These are phyloP conservation scores for Drosophila ananassae DNA, from an alignment of 1,140 invertebrate species.

Conservation along the genomic window DNA sequence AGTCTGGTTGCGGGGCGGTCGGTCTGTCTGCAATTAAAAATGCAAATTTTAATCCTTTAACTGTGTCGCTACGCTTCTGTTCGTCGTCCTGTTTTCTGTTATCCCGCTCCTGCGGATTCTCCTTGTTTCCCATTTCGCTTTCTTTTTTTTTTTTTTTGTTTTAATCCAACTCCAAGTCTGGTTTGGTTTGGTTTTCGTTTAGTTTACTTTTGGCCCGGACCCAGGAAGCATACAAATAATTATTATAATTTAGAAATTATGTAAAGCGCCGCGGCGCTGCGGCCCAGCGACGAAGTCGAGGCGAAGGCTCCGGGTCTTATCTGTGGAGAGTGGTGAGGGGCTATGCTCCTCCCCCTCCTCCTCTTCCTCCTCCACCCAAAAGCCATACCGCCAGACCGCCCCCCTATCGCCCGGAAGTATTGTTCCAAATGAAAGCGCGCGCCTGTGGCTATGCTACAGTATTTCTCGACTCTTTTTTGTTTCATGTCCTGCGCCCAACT, in stretches of 20 bases:
- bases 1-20: neutral
- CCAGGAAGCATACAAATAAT: constrained; percentile 83
- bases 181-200: constrained; percentile 12
- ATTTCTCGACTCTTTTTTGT: constrained; percentile 57
- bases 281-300: constrained; percentile 39
- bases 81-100: constrained; percentile 11
- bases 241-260: constrained; percentile 84
- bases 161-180: constrained; percentile 54
- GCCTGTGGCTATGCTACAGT: constrained; percentile 73
- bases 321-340: constrained; percentile 30
- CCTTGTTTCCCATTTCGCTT: constrained; percentile 40
- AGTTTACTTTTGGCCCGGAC: neutral
- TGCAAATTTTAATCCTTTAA: constrained; percentile 82
- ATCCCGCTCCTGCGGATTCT: constrained; percentile 13
- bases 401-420: constrained; percentile 68
- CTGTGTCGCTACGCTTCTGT: constrained; percentile 47
- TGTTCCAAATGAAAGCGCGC: constrained; percentile 79
- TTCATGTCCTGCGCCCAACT: constrained; percentile 43
- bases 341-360: constrained; percentile 7
- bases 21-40: constrained; percentile 71
- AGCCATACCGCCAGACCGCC: neutral
- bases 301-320: constrained; percentile 65
- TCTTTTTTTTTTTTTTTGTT: constrained; percentile 31
- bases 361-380: too few species aligned
- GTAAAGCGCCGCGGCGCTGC: constrained; percentile 76